phyloP scores from a whole-genome alignment of 2,888 invertebrate genomes.

The Liodrosophila aerea region DNA sequence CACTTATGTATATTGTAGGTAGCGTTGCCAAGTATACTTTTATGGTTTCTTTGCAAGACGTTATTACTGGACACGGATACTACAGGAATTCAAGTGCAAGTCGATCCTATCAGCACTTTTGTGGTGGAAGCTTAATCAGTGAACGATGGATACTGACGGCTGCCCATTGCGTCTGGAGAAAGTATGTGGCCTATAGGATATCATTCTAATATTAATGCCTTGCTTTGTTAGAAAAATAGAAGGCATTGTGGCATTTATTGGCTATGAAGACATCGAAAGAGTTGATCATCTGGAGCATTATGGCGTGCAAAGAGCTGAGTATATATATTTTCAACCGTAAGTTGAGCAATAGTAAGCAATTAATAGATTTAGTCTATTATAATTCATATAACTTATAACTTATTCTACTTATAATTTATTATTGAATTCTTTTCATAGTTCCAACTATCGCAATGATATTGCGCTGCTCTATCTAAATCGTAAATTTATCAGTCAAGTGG shows the following conservation, averaged over 20 bases:
- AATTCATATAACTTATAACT: no score
- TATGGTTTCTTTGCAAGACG: conserved; percentile 80
- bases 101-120: conserved; percentile 75
- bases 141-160: conserved; percentile 80
- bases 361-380: no score
- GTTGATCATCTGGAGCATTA: conserved; percentile 48
- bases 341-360: conserved; percentile 42
- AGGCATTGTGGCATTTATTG: conserved; percentile 71
- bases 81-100: conserved; percentile 14
- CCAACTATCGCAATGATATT: conserved; percentile 79
- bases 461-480: conserved; percentile 69
- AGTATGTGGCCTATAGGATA: conserved; percentile 76
- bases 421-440: conserved; percentile 54
- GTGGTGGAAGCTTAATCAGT: conserved; percentile 79
- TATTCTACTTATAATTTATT: not conserved
- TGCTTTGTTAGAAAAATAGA: conserved; percentile 55
- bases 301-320: conserved; percentile 64
- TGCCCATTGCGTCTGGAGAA: conserved; percentile 80
- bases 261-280: conserved; percentile 68
- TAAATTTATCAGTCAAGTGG: conserved; percentile 29
- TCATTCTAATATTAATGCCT: no score
- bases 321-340: conserved; percentile 78
- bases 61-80: conserved; percentile 1
- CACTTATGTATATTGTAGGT: conserved; percentile 26
- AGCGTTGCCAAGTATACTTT: conserved; percentile 72